Evolutionary conservation across 1,140 invertebrate species (phyloP), one percentile per base, ranked within the genome.

Genomic region (Liolophura sinensis): DNA sequence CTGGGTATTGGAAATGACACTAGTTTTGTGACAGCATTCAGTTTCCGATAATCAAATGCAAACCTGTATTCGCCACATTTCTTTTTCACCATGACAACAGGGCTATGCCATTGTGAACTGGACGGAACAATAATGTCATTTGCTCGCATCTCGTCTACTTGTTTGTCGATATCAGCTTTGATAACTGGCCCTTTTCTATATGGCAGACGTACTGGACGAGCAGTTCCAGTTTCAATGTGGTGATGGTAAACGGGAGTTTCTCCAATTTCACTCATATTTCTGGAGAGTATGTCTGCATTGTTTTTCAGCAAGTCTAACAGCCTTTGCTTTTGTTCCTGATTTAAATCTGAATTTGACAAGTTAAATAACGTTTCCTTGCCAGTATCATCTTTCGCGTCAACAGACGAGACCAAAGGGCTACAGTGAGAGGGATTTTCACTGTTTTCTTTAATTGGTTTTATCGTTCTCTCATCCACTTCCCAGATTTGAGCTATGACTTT

Each of bases 61-160:
- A 73, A 71, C 20, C 71, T 48, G 1, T 46, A 54, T 24, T 60
- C 15, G 15, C 67, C 65, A 47, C 62, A 40, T 50, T 69, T 70
- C 58, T 76, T 76, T 25, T 68, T 73, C 4, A 70, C 68, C 49
- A 72, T 55, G 0, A 73, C 70, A 11, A 76, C 67, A 15, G 74
- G 74, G 5, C 51, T 62, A 24, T 56, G 25, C 72, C 67, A 75
- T 24, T 54, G n/a, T 20, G 60, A 64, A 0, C 51, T 51, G 40
- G 64, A 69, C 27, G 60, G 20, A 59, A 62, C 20, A 50, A 69
- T 69, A 25, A 72, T 63, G 20, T 58, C 56, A 46, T n/a, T 11
- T 48, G 69, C 49, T 31, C 69, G 16, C 64, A 69, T 61, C 61
- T 66, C 51, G 1, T 69, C 57, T 15, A 61, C 31, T 60, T 69